Evolutionary conservation across 2,888 invertebrate species (phyloP).

Genomic region (Pseudeuparius sepicola): DNA sequence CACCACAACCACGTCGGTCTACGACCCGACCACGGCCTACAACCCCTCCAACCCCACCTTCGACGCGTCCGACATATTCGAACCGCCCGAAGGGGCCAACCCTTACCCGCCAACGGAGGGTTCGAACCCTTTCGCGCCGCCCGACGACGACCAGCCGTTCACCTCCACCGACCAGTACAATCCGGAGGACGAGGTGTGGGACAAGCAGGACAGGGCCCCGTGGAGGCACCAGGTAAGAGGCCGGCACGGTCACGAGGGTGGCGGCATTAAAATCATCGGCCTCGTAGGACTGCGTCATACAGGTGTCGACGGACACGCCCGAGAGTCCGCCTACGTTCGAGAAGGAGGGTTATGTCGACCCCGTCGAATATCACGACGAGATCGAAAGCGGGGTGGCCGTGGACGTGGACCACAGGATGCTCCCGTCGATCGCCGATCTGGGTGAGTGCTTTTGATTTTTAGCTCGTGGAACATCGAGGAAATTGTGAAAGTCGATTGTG

Average conservation of each 20-base stretch:
- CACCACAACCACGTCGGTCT: slow-evolving; percentile 10
- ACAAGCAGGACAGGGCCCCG: too few species aligned
- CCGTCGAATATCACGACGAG: slow-evolving; percentile 52
- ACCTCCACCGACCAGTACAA: slow-evolving; percentile 34
- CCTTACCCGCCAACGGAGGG: slow-evolving; percentile 7
- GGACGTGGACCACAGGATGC: slow-evolving; percentile 53
- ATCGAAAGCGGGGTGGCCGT: slow-evolving; percentile 20
- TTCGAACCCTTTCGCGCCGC: slow-evolving; percentile 17
- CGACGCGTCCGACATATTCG: too few species aligned
- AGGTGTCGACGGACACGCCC: slow-evolving; percentile 53
- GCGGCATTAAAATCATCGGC: too few species aligned
- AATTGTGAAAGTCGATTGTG: too few species aligned
- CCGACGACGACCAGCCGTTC: slow-evolving; percentile 20
- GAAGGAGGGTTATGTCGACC: slow-evolving; percentile 47
- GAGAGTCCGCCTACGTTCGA: slow-evolving; percentile 58
- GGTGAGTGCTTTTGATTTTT: slow-evolving; percentile 25
- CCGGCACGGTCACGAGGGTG: too few species aligned
- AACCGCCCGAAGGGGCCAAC: too few species aligned
- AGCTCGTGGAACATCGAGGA: too few species aligned
- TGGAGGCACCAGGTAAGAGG: too few species aligned
- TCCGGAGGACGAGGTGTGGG: slow-evolving; percentile 41
- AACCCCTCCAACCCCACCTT: too few species aligned
- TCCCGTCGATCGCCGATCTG: slow-evolving; percentile 35
- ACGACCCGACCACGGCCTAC: slow-evolving; percentile 12
- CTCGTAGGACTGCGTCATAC: too few species aligned